Base-by-base conservation (phyloP, 2,888 invertebrate genomes). In the Panzeria rudis region DNA sequence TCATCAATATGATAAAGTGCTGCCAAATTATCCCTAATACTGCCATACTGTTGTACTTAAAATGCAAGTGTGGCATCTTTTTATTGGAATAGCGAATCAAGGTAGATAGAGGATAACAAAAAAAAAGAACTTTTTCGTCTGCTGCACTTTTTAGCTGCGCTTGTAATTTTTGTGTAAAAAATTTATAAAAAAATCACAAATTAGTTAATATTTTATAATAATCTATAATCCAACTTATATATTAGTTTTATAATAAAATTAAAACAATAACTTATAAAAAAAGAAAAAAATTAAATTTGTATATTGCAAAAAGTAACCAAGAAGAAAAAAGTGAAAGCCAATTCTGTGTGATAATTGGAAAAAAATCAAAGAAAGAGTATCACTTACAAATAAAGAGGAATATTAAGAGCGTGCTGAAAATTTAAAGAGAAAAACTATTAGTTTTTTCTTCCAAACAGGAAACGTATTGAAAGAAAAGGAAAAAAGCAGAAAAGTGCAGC, bases 401-500 rank as follows among this genome's bases (percentile, higher is more conserved):
- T 56, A 77, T 17, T 64, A 83, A 62, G 75, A 69, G 64, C 17
- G 71, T n/a, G 15, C 15, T 20, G 8, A 44, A 35, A 64, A 29
- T 20, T 29, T 29, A 7, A 78, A 73, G 82, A 84, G 82, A 84
- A 76, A 77, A 75, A 61, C 64, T 81, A 86, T 83, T 84, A 62
- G 41, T 2, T 25, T 3, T 87, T 87, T 86, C 80, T 87, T 85
- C 82, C 86, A 87, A 86, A 84, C 86, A 88, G 79, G 71, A 86
- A 80, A 87, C 80, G 83, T 81, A 83, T 64, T 52, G 81, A 86
- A 85, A 77, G 72, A 80, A 69, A 80, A 77, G 56, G 78, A 77
- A 86, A 80, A 38, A 62, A 68, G 72, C 68, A 83, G 61, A 79
- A 80, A 80, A 86, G 79, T 81, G 80, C 83, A 84, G 78, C 77